Evolutionary conservation across 2,888 invertebrate genomes (phyloP), one percentile per base, ranked within the genome.

Genomic region (Conops quadrifasciatus): DNA sequence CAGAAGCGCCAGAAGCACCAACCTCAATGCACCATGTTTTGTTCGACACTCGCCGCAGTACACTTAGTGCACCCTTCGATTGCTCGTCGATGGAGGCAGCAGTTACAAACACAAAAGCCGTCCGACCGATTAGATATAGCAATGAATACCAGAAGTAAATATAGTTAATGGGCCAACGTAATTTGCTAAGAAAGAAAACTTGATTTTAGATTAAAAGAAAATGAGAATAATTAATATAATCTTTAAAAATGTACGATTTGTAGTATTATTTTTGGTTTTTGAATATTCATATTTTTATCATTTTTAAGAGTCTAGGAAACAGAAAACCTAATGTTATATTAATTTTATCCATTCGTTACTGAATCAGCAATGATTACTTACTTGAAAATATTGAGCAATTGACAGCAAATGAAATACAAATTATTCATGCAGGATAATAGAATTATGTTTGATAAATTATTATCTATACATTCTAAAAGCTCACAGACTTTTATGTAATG

Each of bases 391-490:
- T 91, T 88, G 74, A 92, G 90, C 43, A 93, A 86, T 79, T 93
- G 93, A 70, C 91, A 87, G 78, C 93, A 93, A 73, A 93, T 91
- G 80, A 93, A 93, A 81, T 91, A 93, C 58, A 93, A 87, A 82
- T 93, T 92, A 76, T 90, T 92, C 24, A 89, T 86, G 77, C 91
- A 92, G 0, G 92, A 92, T 11, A 93, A 82, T 0, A 92, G 82
- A n/a, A 93, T 89, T 45, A 93, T 87, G 36, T 88, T 87, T n/a
- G 92, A 90, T 24, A 93, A 85, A 62, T 89, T 86, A 13, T 86
- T 83, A 78, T 93, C 91, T 1, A 92, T 87, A 60, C 85, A 86
- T 67, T 89, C 88, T 5, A 92, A 89, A 13, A 93, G 85, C 30
- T 88, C 87, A 7, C 91, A 89, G 73, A 93, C 87, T 63, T 88